Percentiles rank a stretch among this genome's conserved stretches.
phyloP scores from a whole-genome alignment of 2,888 invertebrate species.

The Dryobotodes eremita region DNA sequence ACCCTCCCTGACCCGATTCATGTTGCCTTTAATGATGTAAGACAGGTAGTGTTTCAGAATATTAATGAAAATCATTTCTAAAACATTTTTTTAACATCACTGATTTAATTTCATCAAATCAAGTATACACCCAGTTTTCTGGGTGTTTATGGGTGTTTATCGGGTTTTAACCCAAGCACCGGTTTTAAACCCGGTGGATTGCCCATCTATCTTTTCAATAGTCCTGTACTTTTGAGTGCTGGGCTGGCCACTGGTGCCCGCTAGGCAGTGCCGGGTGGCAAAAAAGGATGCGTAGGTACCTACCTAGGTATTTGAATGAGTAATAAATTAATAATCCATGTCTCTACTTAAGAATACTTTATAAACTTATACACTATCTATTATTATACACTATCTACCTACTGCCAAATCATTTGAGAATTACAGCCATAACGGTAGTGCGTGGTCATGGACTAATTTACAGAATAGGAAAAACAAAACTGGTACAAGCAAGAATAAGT shows the following conservation, averaged over 20 bases:
- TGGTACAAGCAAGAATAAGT: not conserved
- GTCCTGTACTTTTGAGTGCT: not conserved
- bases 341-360: not conserved
- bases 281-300: not conserved
- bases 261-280: too few species aligned
- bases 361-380: not conserved
- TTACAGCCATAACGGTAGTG: not conserved
- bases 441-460: conserved; percentile 6
- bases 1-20: not conserved
- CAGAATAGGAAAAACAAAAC: not conserved
- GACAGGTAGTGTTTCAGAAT: not conserved
- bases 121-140: not conserved
- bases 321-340: not conserved
- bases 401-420: conserved; percentile 2
- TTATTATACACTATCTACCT: too few species aligned
- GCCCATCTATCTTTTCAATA: not conserved
- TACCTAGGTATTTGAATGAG: not conserved
- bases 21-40: not conserved
- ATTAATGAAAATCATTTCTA: not conserved
- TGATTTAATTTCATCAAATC: not conserved
- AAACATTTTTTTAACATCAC: not conserved
- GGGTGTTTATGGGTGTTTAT: not conserved
- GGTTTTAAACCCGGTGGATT: too few species aligned
- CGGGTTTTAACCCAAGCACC: not conserved
- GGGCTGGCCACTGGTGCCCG: not conserved